Conservation (phyloP, 2,888 invertebrate genomes). For the Drosophila siamana region DNA sequence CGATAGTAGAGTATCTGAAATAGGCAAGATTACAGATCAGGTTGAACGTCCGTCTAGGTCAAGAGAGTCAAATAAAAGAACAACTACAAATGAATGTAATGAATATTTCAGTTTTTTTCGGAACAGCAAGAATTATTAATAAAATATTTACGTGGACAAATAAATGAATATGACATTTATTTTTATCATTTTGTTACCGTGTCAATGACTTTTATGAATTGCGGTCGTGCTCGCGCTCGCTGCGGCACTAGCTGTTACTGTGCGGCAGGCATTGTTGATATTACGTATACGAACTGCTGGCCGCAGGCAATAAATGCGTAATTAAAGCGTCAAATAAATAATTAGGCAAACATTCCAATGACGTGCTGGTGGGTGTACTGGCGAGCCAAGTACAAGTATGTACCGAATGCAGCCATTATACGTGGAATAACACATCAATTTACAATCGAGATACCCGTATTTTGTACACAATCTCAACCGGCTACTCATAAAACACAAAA, state of each 20-base stretch:
- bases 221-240: slow-evolving; percentile 30
- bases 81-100: slow-evolving; percentile 2
- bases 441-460: slow-evolving; percentile 45
- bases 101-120: background rate
- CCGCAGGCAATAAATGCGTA: slow-evolving; percentile 66
- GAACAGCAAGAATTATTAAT: slow-evolving; percentile 22
- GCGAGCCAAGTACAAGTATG: background rate
- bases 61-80: slow-evolving; percentile 15
- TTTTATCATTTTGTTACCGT: slow-evolving; percentile 43
- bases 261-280: slow-evolving; percentile 40
- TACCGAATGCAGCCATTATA: slow-evolving; percentile 17
- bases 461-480: slow-evolving; percentile 46
- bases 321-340: slow-evolving; percentile 77
- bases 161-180: slow-evolving; percentile 41
- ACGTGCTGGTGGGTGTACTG: slow-evolving; percentile 10
- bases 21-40: slow-evolving; percentile 35
- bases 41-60: slow-evolving; percentile 39
- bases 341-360: slow-evolving; percentile 53
- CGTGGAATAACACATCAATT: slow-evolving; percentile 44
- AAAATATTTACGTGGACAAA: slow-evolving; percentile 24
- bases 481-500: slow-evolving; percentile 43
- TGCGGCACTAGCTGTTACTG: slow-evolving; percentile 27
- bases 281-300: slow-evolving; percentile 61
- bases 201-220: slow-evolving; percentile 65
- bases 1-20: slow-evolving; percentile 39